phyloP scores from a whole-genome alignment of 2,113 vertebrate species.

The Aviceda subcristata region DNA sequence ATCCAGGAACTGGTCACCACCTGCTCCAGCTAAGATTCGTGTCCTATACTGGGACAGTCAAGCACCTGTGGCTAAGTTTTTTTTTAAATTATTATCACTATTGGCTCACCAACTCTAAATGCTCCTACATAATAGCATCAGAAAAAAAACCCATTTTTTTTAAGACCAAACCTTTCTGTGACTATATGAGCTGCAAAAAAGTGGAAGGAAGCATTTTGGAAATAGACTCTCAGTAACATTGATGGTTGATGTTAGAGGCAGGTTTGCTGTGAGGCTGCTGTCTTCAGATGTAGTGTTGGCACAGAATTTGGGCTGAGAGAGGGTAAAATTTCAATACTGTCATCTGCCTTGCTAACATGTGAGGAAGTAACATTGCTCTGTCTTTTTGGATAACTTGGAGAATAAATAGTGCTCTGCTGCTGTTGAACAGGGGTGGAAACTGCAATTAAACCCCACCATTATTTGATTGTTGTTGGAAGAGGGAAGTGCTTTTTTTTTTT shows the following conservation, averaged over 20 bases:
- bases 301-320: not conserved
- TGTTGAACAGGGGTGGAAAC: not conserved
- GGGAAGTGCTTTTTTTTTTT: not conserved
- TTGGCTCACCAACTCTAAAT: not conserved
- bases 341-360: not conserved
- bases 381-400: not conserved
- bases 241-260: not conserved
- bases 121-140: not conserved
- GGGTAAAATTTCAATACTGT: not conserved
- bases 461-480: not conserved
- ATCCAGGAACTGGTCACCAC: not conserved
- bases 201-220: not conserved
- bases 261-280: not conserved
- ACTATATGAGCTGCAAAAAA: not conserved
- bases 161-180: not conserved
- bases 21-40: not conserved
- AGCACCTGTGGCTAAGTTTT: not conserved
- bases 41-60: not conserved
- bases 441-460: not conserved
- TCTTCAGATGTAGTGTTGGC: not conserved
- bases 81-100: not conserved
- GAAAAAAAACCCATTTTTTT: not conserved
- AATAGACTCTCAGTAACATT: not conserved
- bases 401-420: not conserved
- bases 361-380: not conserved